Evolutionary conservation across 1,140 invertebrate species (phyloP).

Genomic region (Drosophila obscura): DNA sequence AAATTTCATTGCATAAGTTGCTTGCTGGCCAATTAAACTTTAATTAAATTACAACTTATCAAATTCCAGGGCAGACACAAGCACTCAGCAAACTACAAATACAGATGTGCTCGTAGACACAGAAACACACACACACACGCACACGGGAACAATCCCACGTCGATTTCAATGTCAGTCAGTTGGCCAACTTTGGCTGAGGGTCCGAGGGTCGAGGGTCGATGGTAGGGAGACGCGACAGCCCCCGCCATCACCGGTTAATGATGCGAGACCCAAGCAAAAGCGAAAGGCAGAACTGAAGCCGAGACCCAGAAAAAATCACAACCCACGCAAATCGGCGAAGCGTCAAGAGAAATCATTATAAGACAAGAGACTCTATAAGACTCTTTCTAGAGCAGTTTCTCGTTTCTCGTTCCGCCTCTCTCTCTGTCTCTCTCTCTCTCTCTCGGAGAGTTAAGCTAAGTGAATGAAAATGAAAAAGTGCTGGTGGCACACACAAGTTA

Average conservation of each 20-base stretch:
- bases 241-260: slow-evolving; percentile 32
- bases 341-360: slow-evolving; percentile 63
- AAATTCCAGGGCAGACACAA: slow-evolving; percentile 42
- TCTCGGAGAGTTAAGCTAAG: slow-evolving; percentile 42
- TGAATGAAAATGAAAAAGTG: slow-evolving; percentile 81
- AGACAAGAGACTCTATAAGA: slow-evolving; percentile 39
- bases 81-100: slow-evolving; percentile 13
- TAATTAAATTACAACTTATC: slow-evolving; percentile 54
- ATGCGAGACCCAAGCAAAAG: slow-evolving; percentile 42
- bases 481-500: slow-evolving; percentile 70
- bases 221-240: too few species aligned
- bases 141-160: background rate
- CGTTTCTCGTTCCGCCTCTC: background rate
- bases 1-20: slow-evolving; percentile 39
- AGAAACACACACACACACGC: background rate
- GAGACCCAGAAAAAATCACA: slow-evolving; percentile 62
- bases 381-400: slow-evolving; percentile 25
- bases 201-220: too few species aligned
- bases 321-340: slow-evolving; percentile 56
- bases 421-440: too few species aligned
- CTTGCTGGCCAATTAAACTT: slow-evolving; percentile 51
- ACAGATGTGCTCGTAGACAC: background rate
- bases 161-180: slow-evolving; percentile 52
- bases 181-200: slow-evolving; percentile 38
- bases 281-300: slow-evolving; percentile 46